Evolutionary conservation across 2,888 invertebrate species (phyloP).

Genomic region (Actias luna): DNA sequence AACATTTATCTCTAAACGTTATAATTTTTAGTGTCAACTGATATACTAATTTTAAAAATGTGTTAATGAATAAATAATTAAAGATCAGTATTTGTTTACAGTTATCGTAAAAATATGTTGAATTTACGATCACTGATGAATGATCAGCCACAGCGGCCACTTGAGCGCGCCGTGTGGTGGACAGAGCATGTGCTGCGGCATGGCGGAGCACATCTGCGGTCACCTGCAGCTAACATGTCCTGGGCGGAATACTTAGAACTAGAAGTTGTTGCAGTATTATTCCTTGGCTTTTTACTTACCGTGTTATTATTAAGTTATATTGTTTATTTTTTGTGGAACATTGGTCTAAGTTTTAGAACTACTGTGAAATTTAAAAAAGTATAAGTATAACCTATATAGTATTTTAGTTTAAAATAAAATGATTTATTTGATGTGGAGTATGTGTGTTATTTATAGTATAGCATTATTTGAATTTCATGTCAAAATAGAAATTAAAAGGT

Average conservation of each 20-base stretch:
- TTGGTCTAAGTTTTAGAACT: conserved; percentile 4
- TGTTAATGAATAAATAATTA: too few species aligned
- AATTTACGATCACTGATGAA: conserved; percentile 13
- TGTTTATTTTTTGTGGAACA: conserved; percentile 18
- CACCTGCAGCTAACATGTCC: conserved; percentile 38
- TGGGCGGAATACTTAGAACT: conserved; percentile 39
- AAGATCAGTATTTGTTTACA: neutral
- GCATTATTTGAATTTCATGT: too few species aligned
- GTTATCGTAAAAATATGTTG: conserved; percentile 15
- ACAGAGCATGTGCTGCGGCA: conserved; percentile 40
- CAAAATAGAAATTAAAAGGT: too few species aligned
- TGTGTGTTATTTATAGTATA: too few species aligned
- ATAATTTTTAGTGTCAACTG: too few species aligned
- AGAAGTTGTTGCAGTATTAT: conserved; percentile 17
- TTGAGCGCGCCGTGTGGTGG: conserved; percentile 48
- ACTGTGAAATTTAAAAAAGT: conserved; percentile 9
- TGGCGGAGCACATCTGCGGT: conserved; percentile 35
- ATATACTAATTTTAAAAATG: too few species aligned
- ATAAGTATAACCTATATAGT: too few species aligned
- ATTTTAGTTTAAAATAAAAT: too few species aligned
- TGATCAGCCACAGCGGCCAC: conserved; percentile 24
- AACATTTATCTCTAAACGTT: too few species aligned
- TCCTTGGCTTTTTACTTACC: conserved; percentile 20
- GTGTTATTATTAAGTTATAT: conserved; percentile 12
- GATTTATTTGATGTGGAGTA: too few species aligned